Conservation (phyloP, 30 jellyfish, hydroid and myxozoan genomes). For the Pelagia noctiluca region DNA sequence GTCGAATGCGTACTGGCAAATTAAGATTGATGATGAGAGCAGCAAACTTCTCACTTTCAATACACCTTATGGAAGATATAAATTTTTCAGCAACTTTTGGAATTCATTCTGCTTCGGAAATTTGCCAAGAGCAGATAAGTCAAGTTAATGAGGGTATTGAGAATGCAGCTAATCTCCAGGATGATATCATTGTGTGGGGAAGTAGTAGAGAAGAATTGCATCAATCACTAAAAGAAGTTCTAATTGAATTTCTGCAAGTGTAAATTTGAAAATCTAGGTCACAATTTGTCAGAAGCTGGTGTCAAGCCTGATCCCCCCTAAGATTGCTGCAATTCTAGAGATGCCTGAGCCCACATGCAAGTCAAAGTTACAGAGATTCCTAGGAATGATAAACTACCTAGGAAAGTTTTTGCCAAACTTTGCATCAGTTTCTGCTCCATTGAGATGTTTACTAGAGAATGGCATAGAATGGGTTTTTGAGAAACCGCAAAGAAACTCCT, state of each 20-base stretch:
- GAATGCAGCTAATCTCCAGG: constrained; percentile 34
- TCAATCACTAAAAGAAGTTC: constrained; percentile 6
- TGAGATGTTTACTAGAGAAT: constrained; percentile 39
- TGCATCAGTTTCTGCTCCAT: constrained; percentile 49
- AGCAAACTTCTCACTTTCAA: constrained; percentile 52
- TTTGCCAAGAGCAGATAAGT: constrained; percentile 9
- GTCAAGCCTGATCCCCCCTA: constrained; percentile 53
- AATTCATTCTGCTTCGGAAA: constrained; percentile 49
- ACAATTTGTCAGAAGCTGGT: constrained; percentile 49
- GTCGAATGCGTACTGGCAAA: constrained; percentile 58
- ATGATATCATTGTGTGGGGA: constrained; percentile 36
- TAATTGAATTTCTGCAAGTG: constrained; percentile 35
- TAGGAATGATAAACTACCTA: no score
- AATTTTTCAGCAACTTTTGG: constrained; percentile 46
- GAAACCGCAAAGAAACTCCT: constrained; percentile 16
- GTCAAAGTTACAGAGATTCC: constrained; percentile 46
- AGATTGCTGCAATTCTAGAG: constrained; percentile 40
- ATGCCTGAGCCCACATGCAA: constrained; percentile 36
- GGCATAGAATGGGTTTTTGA: constrained; percentile 30
- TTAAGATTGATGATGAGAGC: constrained; percentile 53
- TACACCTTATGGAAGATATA: constrained; percentile 56
- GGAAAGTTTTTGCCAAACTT: constrained; percentile 60
- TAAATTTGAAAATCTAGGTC: constrained; percentile 47
- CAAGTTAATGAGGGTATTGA: constrained; percentile 34
- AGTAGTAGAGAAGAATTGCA: neutral